Evolutionary conservation across 2,888 invertebrate genomes (phyloP).

Genomic region (Agriotes lineatus): DNA sequence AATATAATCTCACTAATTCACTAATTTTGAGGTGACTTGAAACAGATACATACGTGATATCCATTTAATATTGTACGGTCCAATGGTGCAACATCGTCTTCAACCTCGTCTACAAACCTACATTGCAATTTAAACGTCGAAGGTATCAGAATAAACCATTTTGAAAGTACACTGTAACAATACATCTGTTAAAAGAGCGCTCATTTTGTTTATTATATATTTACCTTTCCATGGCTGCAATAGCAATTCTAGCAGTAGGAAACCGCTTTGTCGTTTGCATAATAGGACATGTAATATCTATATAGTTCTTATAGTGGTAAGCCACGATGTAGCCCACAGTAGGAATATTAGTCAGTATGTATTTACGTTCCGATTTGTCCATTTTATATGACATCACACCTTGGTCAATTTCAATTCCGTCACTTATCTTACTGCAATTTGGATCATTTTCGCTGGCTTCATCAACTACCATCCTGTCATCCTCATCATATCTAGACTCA

Average conservation of each 20-base stretch:
- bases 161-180: conserved; percentile 47
- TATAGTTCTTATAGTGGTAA: conserved; percentile 12
- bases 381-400: too few species aligned
- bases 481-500: background rate
- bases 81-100: conserved; percentile 49
- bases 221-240: conserved; percentile 49
- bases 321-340: conserved; percentile 44
- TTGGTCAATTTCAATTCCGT: background rate
- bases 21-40: conserved; percentile 2
- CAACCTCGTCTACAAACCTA: conserved; percentile 50
- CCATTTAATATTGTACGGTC: conserved; percentile 55
- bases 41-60: conserved; percentile 58
- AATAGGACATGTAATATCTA: conserved; percentile 41
- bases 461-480: conserved; percentile 1
- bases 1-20: too few species aligned
- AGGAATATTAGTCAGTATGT: conserved; percentile 41
- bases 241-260: conserved; percentile 31
- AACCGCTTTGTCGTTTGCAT: conserved; percentile 33
- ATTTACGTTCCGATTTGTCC: background rate
- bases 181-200: conserved; percentile 46
- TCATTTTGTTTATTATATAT: background rate
- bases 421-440: too few species aligned
- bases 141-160: conserved; percentile 55
- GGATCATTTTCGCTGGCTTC: background rate
- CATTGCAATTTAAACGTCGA: conserved; percentile 56